Evolutionary conservation across 2,797 vertebrate genomes (phyloP).

Genomic region (Amniataba percoides): DNA sequence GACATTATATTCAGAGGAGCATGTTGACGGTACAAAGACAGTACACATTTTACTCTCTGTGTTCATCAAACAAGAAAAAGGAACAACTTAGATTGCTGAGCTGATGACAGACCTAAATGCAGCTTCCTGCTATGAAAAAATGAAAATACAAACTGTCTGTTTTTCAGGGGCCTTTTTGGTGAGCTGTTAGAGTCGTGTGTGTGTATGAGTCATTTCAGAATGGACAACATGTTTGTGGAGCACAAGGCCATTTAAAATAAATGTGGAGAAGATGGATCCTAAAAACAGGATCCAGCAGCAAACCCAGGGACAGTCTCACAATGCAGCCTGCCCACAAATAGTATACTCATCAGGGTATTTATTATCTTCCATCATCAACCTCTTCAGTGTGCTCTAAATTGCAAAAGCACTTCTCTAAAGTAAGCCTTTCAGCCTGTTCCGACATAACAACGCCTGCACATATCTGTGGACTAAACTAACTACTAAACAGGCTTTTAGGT

Average conservation of each 20-base stretch:
- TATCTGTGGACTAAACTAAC: neutral
- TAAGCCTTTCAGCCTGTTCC: neutral
- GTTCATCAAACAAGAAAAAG: neutral
- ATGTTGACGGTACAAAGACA: neutral
- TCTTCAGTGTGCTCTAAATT: neutral
- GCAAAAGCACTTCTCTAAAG: neutral
- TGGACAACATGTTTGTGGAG: neutral
- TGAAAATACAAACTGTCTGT: neutral
- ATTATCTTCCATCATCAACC: neutral
- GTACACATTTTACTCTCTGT: neutral
- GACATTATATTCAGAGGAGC: neutral
- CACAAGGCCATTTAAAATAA: neutral
- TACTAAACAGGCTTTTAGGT: neutral
- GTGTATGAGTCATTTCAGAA: neutral
- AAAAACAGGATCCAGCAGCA: neutral
- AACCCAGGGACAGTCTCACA: neutral
- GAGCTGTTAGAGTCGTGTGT: neutral
- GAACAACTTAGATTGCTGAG: neutral
- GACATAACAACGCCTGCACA: neutral
- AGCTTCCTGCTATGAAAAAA: neutral
- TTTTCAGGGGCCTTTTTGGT: neutral
- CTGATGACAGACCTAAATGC: neutral
- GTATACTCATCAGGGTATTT: constrained; percentile 4
- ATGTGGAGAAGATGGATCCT: neutral
- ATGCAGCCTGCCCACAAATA: neutral